Base-by-base conservation (phyloP, 2,888 invertebrate genomes). In the Melanostoma mellinum region DNA sequence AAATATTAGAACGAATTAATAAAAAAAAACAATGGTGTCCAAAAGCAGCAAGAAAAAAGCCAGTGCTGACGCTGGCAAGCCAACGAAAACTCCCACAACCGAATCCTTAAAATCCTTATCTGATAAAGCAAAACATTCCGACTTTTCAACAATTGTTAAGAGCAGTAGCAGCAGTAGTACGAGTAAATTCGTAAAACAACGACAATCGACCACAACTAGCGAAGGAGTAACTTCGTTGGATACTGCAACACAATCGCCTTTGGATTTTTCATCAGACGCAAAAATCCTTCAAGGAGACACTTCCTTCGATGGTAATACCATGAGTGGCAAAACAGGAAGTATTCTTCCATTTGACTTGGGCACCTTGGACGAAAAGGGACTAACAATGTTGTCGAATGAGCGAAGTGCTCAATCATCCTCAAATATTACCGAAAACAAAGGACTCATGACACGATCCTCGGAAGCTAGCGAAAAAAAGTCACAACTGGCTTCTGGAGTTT, bases 191-290 rank as follows among this genome's bases (percentile, higher is more conserved):
- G 65, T 58, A 44, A 50, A 76, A 30, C 44, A 75, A 72, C 48
- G 46, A 67, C 86, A 87, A 76, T 80, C 85, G 69, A 85, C 87
- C 85, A 88, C 87, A 86, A 20, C 20, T 20, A 20, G 20, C 20
- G 20, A 20, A 20, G 89, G 88, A 87, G 88, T 89, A 88, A 89
- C 90, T 88, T 89, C 90, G 88, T 46, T 88, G 52, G 80, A 86
- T 55, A 50, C 68, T 38, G 35, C 40, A 44, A 48, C 68, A 32
- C 35, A 74, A 40, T 30, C 56, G 32, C 69, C 72, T 50, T 58
- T 68, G 3, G 78, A 46, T 58, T 69, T 78, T 69, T 68, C 20
- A 20, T 20, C 60, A 40, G 48, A 82, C 4, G 5, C 38, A 42
- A 56, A 69, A 53, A 73, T 61, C 10, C 69, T 67, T 38, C 48